A percentile compares a stretch with the other conserved stretches of the same genome.
Conservation (phyloP, 2,797 vertebrate species). For the Odontamblyopus rebecca region DNA sequence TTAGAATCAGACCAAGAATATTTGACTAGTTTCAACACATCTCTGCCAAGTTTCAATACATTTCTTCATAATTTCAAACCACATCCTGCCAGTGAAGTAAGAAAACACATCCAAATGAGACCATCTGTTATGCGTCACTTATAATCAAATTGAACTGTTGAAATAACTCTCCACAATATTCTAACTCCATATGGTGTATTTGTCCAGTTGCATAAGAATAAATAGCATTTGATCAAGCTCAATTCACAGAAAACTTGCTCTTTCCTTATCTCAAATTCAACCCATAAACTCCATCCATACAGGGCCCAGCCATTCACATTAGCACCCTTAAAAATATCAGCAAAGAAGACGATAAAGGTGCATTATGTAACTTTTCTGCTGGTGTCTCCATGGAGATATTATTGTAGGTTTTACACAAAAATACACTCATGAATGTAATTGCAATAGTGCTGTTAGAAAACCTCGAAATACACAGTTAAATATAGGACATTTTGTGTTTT, state of each 20-base stretch:
- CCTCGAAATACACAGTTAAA: no score
- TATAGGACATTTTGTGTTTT: no score
- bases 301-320: not conserved
- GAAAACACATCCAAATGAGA: not conserved
- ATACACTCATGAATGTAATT: no score
- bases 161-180: not conserved
- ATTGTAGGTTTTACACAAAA: no score
- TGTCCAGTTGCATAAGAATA: slow-evolving; percentile 43
- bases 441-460: no score
- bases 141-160: not conserved
- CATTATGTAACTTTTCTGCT: no score
- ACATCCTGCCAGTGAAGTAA: not conserved
- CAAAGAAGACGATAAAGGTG: not conserved
- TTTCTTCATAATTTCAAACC: not conserved
- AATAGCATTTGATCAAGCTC: slow-evolving; percentile 14
- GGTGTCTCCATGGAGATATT: no score
- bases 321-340: not conserved
- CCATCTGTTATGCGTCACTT: not conserved
- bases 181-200: not conserved
- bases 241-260: slow-evolving; percentile 7
- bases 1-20: not conserved
- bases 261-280: slow-evolving; percentile 10
- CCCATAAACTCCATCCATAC: not conserved
- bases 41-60: not conserved
- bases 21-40: not conserved